phyloP scores from a whole-genome alignment of 2,797 vertebrate species.

The Myotis vivesi region DNA sequence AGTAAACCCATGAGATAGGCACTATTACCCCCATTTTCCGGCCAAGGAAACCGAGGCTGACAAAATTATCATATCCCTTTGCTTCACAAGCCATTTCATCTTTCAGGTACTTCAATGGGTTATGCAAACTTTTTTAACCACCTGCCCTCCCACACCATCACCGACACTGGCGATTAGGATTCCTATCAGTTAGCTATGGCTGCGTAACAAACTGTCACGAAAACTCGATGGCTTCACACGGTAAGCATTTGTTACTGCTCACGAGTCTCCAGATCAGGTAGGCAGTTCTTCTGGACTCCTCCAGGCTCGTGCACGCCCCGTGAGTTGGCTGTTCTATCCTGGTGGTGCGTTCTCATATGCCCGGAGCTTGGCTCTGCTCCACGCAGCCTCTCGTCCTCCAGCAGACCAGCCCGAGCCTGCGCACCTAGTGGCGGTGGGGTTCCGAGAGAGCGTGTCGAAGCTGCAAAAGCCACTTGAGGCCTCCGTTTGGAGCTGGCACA shows the following conservation, averaged over 20 bases:
- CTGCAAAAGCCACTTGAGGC: too few relatives aligned
- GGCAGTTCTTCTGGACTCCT: neutral
- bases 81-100: neutral
- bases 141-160: neutral
- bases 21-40: neutral
- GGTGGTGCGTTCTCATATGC: rapidly evolving
- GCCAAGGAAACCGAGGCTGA: neutral
- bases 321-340: neutral
- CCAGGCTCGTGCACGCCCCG: rapidly evolving
- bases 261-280: rapidly evolving
- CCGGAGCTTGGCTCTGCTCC: neutral
- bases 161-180: rapidly evolving
- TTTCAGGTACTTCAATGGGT: neutral
- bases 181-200: neutral
- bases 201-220: neutral
- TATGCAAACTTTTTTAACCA: neutral
- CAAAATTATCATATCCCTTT: neutral
- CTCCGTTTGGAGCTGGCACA: rapidly evolving
- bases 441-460: rapidly evolving
- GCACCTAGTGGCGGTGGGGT: neutral
- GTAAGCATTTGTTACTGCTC: neutral
- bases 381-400: rapidly evolving
- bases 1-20: neutral
- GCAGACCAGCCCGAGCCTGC: neutral
- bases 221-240: neutral